Percentiles rank a stretch among this genome's conserved stretches.
Conservation (phyloP, 2,113 vertebrate species). For the Tamias sibiricus region DNA sequence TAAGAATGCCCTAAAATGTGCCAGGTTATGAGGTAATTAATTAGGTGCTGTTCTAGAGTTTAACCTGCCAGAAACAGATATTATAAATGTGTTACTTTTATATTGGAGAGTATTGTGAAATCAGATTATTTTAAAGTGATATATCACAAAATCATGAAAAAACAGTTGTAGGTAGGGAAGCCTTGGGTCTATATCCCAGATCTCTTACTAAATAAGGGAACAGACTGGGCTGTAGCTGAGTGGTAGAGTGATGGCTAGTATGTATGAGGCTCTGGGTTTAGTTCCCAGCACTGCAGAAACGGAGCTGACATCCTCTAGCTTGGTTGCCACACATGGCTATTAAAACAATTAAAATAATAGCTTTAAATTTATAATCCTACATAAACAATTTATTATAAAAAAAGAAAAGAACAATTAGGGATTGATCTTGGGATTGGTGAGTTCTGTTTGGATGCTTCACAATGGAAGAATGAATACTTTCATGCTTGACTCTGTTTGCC, state of each 20-base stretch:
- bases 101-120: no score
- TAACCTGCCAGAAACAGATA: not conserved
- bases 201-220: not conserved
- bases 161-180: not conserved
- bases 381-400: not conserved
- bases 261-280: no score
- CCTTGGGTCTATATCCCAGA: not conserved
- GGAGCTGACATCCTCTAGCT: not conserved
- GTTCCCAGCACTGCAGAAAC: not conserved
- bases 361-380: not conserved
- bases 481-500: not conserved
- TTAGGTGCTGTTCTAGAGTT: slow-evolving; percentile 1
- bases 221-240: no score
- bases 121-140: not conserved
- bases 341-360: not conserved
- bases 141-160: not conserved
- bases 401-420: not conserved
- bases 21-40: not conserved
- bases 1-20: not conserved
- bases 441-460: not conserved
- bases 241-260: no score
- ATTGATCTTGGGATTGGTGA: not conserved
- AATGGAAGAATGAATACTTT: not conserved
- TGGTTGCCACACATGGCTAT: not conserved
- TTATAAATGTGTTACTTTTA: not conserved